Conservation (phyloP, 2,113 vertebrate species). For the Notechis scutatus region DNA sequence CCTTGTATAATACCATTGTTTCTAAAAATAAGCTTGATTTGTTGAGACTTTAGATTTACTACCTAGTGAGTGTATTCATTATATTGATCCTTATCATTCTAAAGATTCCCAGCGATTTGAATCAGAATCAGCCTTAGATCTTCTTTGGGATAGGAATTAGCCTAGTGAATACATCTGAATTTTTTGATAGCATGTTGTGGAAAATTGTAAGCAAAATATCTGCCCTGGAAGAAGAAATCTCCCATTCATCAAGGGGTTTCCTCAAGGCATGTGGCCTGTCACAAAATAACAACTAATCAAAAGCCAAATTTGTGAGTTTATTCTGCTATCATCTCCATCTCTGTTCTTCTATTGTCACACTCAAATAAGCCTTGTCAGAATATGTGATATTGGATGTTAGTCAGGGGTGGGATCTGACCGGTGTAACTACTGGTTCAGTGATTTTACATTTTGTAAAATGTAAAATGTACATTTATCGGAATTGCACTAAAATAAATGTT, state of each 20-base stretch:
- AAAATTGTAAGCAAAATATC: neutral
- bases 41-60: neutral
- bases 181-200: neutral
- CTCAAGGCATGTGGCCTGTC: neutral
- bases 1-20: neutral
- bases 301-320: neutral
- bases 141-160: neutral
- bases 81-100: neutral
- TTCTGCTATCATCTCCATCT: neutral
- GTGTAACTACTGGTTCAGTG: too few species aligned
- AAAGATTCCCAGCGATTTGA: neutral
- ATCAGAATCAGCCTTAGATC: neutral
- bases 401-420: too few species aligned
- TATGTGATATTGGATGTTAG: neutral
- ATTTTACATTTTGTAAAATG: too few species aligned
- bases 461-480: neutral
- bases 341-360: neutral
- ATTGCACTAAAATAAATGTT: neutral
- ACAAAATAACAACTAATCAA: neutral
- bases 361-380: neutral
- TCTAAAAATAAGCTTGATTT: neutral
- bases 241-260: neutral
- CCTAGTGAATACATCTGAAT: neutral
- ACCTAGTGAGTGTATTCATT: neutral
- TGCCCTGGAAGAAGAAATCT: neutral